phyloP scores from a whole-genome alignment of 2,113 vertebrate species.

The Dicerorhinus sumatrensis region DNA sequence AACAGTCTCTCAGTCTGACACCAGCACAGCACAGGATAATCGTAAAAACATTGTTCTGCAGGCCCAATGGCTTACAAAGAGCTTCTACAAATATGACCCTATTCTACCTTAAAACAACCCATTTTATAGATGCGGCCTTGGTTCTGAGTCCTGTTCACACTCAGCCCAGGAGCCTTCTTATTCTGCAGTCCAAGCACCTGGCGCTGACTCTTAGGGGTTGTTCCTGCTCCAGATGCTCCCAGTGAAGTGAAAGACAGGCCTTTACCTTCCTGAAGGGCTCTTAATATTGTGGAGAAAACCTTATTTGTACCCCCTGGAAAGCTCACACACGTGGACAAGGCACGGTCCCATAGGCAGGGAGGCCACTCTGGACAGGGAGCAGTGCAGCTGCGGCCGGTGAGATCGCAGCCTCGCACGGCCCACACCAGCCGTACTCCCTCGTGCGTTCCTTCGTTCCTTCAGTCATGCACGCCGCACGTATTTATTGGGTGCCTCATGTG shows the following conservation, averaged over 20 bases:
- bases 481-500: neutral
- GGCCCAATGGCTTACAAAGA: neutral
- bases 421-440: rapidly evolving
- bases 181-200: neutral
- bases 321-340: neutral
- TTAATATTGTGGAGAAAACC: neutral
- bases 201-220: neutral
- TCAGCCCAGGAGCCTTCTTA: neutral
- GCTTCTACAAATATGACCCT: rapidly evolving
- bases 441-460: rapidly evolving
- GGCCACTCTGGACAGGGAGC: neutral
- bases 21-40: neutral
- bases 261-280: neutral
- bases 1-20: neutral
- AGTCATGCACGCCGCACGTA: rapidly evolving
- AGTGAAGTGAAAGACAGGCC: neutral
- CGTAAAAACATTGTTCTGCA: rapidly evolving
- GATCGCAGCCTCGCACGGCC: rapidly evolving
- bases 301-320: too few species aligned
- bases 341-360: too few species aligned
- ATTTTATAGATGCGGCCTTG: neutral
- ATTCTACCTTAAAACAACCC: neutral
- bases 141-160: neutral
- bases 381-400: rapidly evolving
- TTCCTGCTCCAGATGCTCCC: neutral